Conservation (phyloP, 2,113 vertebrate genomes). For the Mobula birostris region DNA sequence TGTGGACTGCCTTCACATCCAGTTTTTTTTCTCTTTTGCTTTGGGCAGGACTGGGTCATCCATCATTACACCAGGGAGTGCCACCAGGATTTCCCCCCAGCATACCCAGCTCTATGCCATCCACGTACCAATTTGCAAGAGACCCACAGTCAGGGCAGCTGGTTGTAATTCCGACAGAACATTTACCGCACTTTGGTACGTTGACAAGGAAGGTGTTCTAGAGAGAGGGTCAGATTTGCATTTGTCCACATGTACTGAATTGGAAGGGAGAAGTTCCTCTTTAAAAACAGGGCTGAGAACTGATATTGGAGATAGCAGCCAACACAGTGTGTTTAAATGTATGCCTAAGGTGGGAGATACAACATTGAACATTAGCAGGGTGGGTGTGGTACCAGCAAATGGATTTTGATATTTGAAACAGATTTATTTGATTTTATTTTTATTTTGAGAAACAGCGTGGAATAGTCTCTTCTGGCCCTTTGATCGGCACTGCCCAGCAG, state of each 20-base stretch:
- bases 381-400: background rate
- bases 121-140: constrained; percentile 85
- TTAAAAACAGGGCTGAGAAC: background rate
- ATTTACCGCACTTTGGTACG: constrained; percentile 85
- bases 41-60: constrained; percentile 71
- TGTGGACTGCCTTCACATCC: background rate
- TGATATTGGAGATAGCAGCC: background rate
- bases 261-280: background rate
- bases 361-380: background rate
- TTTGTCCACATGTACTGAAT: background rate
- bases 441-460: too few species aligned
- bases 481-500: too few species aligned
- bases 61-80: constrained; percentile 84
- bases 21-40: constrained; percentile 15
- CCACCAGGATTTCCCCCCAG: constrained; percentile 76
- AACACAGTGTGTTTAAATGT: background rate
- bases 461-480: too few species aligned
- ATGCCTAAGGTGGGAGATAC: background rate
- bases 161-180: constrained; percentile 86
- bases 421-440: too few species aligned
- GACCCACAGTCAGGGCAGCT: constrained; percentile 92
- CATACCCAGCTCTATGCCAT: constrained; percentile 76
- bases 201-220: background rate
- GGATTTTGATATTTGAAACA: background rate
- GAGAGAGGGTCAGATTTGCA: background rate